Base-by-base conservation (phyloP, 2,888 invertebrate species). In the Thera obeliscata region DNA sequence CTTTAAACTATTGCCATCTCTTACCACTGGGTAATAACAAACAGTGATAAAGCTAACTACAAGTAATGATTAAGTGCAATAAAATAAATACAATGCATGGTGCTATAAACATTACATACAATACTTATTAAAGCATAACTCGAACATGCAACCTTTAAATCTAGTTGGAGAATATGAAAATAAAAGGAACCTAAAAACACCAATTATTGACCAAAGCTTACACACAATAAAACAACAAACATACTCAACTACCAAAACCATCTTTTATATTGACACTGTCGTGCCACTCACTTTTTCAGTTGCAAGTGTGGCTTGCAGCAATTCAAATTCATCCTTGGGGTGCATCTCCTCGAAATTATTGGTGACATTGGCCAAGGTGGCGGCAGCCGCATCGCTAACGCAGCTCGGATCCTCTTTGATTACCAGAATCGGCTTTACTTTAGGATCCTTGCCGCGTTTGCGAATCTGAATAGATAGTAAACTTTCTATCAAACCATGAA, bases 311-410 rank as follows among this genome's bases (percentile, higher is more conserved):
- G 91, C 88, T 73, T 94, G 93, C 82, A 93, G 85, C 80, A 94
- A 85, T 81, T 93, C 94, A 82, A 94, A 91, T 77, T 97, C 97
- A 92, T 98, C 98, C 94, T 97, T 97, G 61, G 98, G 97, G 77
- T 95, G 96, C 87, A 95, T 96, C 82, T 95, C 94, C 83, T 97
- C 96, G 90, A 97, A 97, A 89, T 96, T 95, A 94, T 97, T 97
- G 85, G 85, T 78, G 76, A 84, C 85, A 65, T 79, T 76, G 43
- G 91, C 83, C 60, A 93, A 76, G 68, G 94, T 87, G 73, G 93
- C 91, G 73, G 85, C 52, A 33, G 88, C 89, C 70, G 92, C 88
- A 82, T 94, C 94, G 83, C 90, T 94, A 82, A 95, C 88, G 79
- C 94, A 94, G 80, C 94, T 94, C 67, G 95, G 94, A 88, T 95